Percentiles rank a stretch among this genome's conserved stretches.
Conservation (phyloP, 2,797 vertebrate genomes). For the Takifugu ocellatus region DNA sequence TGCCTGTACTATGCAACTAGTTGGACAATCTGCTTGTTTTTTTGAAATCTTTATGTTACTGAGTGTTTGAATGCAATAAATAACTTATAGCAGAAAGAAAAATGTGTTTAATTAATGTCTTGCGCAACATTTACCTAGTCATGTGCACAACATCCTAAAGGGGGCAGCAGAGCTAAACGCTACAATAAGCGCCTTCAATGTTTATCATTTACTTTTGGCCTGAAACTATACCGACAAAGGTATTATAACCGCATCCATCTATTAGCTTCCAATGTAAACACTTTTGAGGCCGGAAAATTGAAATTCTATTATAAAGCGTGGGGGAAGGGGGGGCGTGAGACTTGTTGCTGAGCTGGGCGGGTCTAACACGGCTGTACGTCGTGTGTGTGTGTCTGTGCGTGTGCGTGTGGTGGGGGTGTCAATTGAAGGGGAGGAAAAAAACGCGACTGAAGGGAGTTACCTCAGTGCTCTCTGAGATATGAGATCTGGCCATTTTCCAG, state of each 20-base stretch:
- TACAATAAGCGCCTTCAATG: too few species aligned
- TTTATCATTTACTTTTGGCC: too few species aligned
- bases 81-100: conserved; percentile 39
- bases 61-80: conserved; percentile 66
- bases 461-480: conserved; percentile 61
- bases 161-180: neutral
- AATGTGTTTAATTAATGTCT: conserved; percentile 16
- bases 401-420: conserved; percentile 47
- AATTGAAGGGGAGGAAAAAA: conserved; percentile 51
- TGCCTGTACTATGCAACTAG: conserved; percentile 77
- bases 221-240: too few species aligned
- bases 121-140: too few species aligned
- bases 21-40: conserved; percentile 70
- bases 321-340: neutral
- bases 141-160: neutral
- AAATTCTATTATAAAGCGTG: too few species aligned
- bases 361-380: neutral
- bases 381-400: neutral
- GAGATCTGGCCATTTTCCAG: conserved; percentile 57
- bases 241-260: too few species aligned
- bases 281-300: too few species aligned
- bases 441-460: conserved; percentile 61
- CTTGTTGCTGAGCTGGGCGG: conserved; percentile 2
- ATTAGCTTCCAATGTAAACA: too few species aligned
- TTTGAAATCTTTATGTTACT: conserved; percentile 33